Evolutionary conservation across 1,140 invertebrate species (phyloP), one percentile per base, ranked within the genome.

Genomic region (Mactra quadrangularis): DNA sequence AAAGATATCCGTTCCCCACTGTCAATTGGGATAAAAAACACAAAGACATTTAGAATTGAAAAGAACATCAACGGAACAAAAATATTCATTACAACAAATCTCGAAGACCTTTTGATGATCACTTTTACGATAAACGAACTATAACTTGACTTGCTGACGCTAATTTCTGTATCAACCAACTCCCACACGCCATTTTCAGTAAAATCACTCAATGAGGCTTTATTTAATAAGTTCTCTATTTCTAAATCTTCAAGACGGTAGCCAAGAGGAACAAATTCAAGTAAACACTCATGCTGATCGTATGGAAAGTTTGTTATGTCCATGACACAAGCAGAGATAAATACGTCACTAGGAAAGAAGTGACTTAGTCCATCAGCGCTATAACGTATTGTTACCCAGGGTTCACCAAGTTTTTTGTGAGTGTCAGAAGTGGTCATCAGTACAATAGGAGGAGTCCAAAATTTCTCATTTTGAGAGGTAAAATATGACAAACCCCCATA

Each of bases 221-320:
- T 22, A 22, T 33, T 45, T n/a, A 1, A 33, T 1, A 22, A 1
- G 17, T 19, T 64, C 13, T 3, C 6, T 3, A 64, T 64, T 3
- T 2, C n/a, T 11, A 64, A 3, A 22, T 64, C 60, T 13, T 2
- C 25, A 4, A 11, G 13, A 11, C 35, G 22, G 13, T 38, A 33
- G 1, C 60, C 60, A 25, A 25, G n/a, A 3, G 60, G 35, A 1
- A n/a, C 41, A 25, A 74, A 74, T 15, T 74, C 3, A n/a, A 99
- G 98, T 93, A 97, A 97, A 97, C 98, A 98, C 93, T 97, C 96
- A 93, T 97, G 98, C 41, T 96, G 97, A 92, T 99, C 97, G 93
- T 97, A 66, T 93, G 98, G 97, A 90, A 98, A 99, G 0, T 97
- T 72, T 25, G 78, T 86, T 91, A 99, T 98, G 6, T 98, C 98